Evolutionary conservation across 2,113 vertebrate species (phyloP).

Genomic region (Polypterus senegalus): DNA sequence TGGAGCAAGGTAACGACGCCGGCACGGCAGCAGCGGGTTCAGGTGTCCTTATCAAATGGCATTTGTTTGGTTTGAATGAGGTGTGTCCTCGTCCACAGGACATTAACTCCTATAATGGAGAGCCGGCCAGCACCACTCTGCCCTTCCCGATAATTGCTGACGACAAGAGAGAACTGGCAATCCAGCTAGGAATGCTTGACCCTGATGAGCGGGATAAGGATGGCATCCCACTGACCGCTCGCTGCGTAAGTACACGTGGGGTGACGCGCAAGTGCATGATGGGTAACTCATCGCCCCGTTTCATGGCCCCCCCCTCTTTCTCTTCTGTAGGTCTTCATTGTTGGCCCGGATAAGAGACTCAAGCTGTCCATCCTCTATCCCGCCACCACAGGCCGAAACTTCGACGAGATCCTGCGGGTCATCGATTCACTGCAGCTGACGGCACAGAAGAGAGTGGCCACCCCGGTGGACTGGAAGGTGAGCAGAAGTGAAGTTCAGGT

Average conservation of each 20-base stretch:
- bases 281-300: too few species aligned
- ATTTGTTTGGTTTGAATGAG: too few species aligned
- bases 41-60: too few species aligned
- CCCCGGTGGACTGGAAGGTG: conserved; percentile 96
- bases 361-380: conserved; percentile 95
- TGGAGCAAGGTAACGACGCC: conserved; percentile 74
- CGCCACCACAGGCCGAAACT: conserved; percentile 91
- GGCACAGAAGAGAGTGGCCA: conserved; percentile 76
- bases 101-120: conserved; percentile 61
- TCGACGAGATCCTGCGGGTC: conserved; percentile 80
- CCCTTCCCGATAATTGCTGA: conserved; percentile 95
- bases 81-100: conserved; percentile 48
- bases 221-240: conserved; percentile 77
- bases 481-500: conserved; percentile 4
- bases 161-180: conserved; percentile 63
- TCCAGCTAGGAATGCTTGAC: conserved; percentile 87
- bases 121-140: conserved; percentile 38
- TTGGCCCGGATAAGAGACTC: conserved; percentile 90
- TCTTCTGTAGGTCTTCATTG: conserved; percentile 69
- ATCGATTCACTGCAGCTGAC: conserved; percentile 91
- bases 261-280: neutral
- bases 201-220: conserved; percentile 77
- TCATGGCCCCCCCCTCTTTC: neutral
- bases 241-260: conserved; percentile 62
- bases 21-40: neutral